Base-by-base conservation (phyloP, 2,797 vertebrate genomes). In the Melanotaenia maccullochi region DNA sequence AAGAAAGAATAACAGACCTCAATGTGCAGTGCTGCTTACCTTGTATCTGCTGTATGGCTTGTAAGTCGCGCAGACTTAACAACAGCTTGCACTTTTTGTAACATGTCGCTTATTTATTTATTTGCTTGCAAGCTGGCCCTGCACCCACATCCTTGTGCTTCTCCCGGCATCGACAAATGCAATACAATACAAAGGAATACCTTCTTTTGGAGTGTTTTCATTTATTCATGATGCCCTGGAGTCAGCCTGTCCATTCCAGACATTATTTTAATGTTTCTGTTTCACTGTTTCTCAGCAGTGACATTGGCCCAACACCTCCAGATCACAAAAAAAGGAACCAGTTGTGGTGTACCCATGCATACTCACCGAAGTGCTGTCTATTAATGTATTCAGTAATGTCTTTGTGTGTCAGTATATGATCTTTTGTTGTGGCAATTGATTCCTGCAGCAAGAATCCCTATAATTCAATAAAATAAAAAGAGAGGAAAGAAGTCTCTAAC, bases 141-240 rank as follows among this genome's bases (percentile, higher is more conserved):
- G 62, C 84, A 71, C 82, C 85, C 69, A 62, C 82, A 75, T 68
- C 65, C 36, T 40, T 68, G 60, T 60, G 56, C 72, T 81, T 71
- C 80, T 90, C 81, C 79, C 87, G 87, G 79, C 85, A 79, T 85
- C 47, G 81, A 91, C 89, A 90, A 87, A 92, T 82, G 87, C 85
- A 88, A 79, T 80, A 73, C 73, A 73, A 69, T 83, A 85, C 82
- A 89, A 90, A 90, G 79, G 65, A 85, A 84, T 72, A 76, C 75
- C 78, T 61, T 75, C 85, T 91, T 85, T 90, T 73, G 75, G 83
- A 83, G 82, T 58, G 35, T 55, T 69, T 74, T 94, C 85, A 92
- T 89, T 95, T 92, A 93, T 94, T 94, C 83, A 94, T 92, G 85
- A 89, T 80, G 87, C 92, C 93, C 90, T 47, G 68, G 79, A 92